Evolutionary conservation across 2,888 invertebrate species (phyloP), one percentile per base, ranked within the genome.

Genomic region (Tenthredo mesomela): DNA sequence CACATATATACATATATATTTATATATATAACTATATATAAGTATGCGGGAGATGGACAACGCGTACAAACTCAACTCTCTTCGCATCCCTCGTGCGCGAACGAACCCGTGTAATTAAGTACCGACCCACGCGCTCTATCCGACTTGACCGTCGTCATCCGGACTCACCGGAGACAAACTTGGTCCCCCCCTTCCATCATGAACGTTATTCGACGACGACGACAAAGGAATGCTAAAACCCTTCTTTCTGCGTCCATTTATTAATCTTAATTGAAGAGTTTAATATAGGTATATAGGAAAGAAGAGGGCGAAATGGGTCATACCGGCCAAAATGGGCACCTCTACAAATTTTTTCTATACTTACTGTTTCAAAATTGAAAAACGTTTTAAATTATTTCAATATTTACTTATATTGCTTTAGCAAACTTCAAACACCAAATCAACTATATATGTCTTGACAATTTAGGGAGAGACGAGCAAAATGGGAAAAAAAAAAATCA

Each of bases 61-160:
- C 78, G 61, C 10, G 50, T 37, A 33, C 78, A 37, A 58, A 82
- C 65, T 82, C n/a, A 18, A 80, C 82, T 65, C 43, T 67, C 67
- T 25, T 33, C 67, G 29, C 54, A 65, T 82, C 43, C 67, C 80
- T 61, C 40, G 58, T 47, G 73, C 29, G 77, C 58, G 21, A 80
- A 33, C 67, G 65, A 67, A 82, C 82, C 82, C 82, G 65, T 82
- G 43, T 82, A 82, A 82, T 82, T 82, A 82, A 82, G 47, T 67
- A 40, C 67, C 82, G 82, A 82, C 82, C 82, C 82, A 82, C 82
- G 82, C 82, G 82, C 73, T 37, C 40, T n/a, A 73, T 37, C 21
- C 73, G 43, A 43, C 47, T 37, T 40, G 12, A 73, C 47, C 73
- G 80, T 61, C 33, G 80, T 61, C 61, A 80, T 80, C 80, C 80